These are phyloP conservation scores for Carduelis carduelis DNA, from an alignment of 2,797 vertebrate species.

Conservation along the genomic window DNA sequence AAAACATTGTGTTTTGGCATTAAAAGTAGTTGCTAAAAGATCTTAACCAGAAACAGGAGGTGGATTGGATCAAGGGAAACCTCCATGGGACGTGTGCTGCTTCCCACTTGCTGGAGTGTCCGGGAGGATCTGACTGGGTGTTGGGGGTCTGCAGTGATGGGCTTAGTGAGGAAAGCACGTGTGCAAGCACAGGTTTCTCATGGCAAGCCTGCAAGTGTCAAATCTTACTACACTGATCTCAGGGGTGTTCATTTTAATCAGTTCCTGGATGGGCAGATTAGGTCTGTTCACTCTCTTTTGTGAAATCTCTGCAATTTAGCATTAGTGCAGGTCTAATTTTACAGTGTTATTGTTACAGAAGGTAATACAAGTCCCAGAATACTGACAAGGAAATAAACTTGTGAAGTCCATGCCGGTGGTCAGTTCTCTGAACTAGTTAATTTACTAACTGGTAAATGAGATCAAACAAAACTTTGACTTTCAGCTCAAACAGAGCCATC, in stretches of 20 bases:
- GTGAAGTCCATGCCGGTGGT: constrained; percentile 15
- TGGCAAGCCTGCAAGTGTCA: not conserved
- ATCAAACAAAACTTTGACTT: constrained; percentile 23
- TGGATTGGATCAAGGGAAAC: not conserved
- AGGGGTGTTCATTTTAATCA: not conserved
- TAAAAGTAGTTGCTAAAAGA: not conserved
- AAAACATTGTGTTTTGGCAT: not conserved
- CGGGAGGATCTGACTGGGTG: not conserved
- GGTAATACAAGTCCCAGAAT: not conserved
- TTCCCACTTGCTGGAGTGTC: not conserved
- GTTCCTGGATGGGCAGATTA: not conserved
- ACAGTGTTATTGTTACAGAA: not conserved
- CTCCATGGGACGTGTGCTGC: not conserved
- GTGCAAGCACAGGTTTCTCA: not conserved
- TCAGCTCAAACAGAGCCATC: not conserved
- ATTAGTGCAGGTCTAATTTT: constrained; percentile 14
- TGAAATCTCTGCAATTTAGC: not conserved
- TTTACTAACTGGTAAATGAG: not conserved
- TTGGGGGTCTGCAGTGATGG: accelerated
- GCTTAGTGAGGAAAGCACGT: not conserved
- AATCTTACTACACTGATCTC: not conserved
- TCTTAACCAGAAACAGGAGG: not conserved
- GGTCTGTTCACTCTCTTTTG: not conserved
- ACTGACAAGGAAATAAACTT: not conserved
- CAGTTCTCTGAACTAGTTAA: not conserved